Evolutionary conservation across 1,140 invertebrate species (phyloP), one percentile per base, ranked within the genome.

Genomic region (Tenebrio molitor): DNA sequence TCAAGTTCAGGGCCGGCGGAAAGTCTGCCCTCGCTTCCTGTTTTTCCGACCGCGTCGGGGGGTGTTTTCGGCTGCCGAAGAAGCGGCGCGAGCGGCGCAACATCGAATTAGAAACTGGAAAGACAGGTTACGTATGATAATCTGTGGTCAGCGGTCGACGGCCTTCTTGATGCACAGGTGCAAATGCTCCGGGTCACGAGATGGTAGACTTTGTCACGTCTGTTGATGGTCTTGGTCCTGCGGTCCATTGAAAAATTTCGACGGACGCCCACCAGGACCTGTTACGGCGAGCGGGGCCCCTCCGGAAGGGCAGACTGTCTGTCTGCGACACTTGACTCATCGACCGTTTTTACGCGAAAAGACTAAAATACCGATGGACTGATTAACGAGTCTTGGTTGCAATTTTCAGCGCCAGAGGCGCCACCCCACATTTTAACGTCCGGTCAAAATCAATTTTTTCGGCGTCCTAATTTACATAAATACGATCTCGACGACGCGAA

Each of bases 71-170:
- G 50, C 50, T 29, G 50, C 50, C 50, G 50, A 29, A 58, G 50
- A 29, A 58, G 50, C 50, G 50, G 50, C 8, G 8, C n/a, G n/a
- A n/a, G n/a, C 23, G 50, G 44, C 44, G 19, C 44, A 29, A 58
- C 21, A 75, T 66, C 78, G 75, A 74, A 80, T 76, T 79, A 76
- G 77, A 77, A 81, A 81, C 80, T 81, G 78, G 80, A 79, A 80
- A 76, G 77, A 81, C 79, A 74, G 72, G 79, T 81, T 81, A 75
- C 73, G 77, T 80, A 80, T 79, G 79, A 78, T 81, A 81, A 81
- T 81, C 68, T 66, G 75, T 79, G 78, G 78, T 79, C 79, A 80
- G 65, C 74, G 76, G 76, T 74, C 76, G 44, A 77, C 74, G 75
- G 74, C 77, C 78, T 72, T 71, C 73, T 72, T 46, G 65, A 72